A percentile compares a stretch with the other conserved stretches of the same genome.
These are phyloP conservation scores for Psix sp. DNA, from an alignment of 1,140 invertebrate species.

Conservation along the genomic window DNA sequence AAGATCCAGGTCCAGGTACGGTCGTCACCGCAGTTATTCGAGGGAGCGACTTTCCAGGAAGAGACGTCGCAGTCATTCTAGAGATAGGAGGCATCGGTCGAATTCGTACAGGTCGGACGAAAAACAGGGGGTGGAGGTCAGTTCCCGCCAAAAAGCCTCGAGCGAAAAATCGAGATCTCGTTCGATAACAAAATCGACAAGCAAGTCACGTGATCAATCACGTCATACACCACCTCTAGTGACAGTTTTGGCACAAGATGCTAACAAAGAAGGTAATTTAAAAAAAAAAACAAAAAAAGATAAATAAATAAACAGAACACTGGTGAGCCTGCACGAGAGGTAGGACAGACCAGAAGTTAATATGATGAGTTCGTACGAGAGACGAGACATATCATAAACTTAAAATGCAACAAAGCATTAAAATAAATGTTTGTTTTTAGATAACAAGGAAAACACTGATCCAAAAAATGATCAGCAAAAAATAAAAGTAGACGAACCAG, in stretches of 20 bases:
- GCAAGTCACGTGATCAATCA: no score
- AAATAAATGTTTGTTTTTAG: conserved; percentile 6
- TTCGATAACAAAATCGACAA: no score
- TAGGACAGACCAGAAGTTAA: conserved; percentile 17
- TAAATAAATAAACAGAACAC: conserved; percentile 11
- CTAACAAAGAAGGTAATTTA: background rate
- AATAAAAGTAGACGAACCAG: background rate
- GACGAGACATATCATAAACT: conserved; percentile 24
- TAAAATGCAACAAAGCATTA: conserved; percentile 1
- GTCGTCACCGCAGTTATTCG: background rate
- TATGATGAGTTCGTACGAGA: conserved; percentile 15
- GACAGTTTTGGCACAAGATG: background rate
- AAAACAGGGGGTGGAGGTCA: no score
- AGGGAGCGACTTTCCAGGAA: background rate
- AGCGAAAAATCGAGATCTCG: no score
- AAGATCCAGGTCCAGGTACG: background rate
- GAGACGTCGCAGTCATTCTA: no score
- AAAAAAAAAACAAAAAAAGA: conserved; percentile 4
- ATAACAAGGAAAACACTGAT: conserved; percentile 7
- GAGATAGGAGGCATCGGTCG: no score
- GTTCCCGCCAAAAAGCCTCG: no score
- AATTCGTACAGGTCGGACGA: background rate
- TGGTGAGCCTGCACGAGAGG: conserved; percentile 24
- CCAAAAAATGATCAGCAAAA: background rate
- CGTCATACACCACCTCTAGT: no score